These are phyloP conservation scores for Talpa occidentalis DNA, from an alignment of 2,113 vertebrate genomes.

Conservation along the genomic window DNA sequence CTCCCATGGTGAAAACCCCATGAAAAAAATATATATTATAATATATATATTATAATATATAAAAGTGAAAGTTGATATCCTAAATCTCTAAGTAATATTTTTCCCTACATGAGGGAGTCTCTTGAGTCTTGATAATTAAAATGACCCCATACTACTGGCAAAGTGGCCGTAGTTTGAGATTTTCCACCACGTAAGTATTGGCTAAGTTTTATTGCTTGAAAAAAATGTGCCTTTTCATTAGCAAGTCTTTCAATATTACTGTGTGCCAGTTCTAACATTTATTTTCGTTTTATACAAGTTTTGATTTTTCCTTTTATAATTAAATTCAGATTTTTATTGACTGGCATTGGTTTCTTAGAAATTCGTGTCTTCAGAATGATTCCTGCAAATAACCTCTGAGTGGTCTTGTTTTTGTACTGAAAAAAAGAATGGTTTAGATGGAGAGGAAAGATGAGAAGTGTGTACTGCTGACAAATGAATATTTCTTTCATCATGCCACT, in stretches of 20 bases:
- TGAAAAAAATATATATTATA: slow-evolving; percentile 57
- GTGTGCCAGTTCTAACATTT: slow-evolving; percentile 76
- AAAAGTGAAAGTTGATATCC: slow-evolving; percentile 71
- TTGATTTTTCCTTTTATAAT: slow-evolving; percentile 72
- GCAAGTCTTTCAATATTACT: slow-evolving; percentile 63
- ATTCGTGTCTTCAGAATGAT: slow-evolving; percentile 53
- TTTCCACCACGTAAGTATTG: slow-evolving; percentile 73
- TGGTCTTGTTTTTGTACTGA: slow-evolving; percentile 21
- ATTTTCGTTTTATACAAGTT: slow-evolving; percentile 73
- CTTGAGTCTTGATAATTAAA: slow-evolving; percentile 79
- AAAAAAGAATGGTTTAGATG: background rate
- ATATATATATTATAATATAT: too few relatives aligned
- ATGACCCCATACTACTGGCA: slow-evolving; percentile 67
- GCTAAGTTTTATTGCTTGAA: slow-evolving; percentile 73
- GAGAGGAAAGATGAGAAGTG: background rate
- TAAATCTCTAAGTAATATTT: slow-evolving; percentile 72
- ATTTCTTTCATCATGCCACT: background rate
- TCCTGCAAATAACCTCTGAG: slow-evolving; percentile 44
- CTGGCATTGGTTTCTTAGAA: slow-evolving; percentile 52
- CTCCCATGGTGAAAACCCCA: slow-evolving; percentile 48
- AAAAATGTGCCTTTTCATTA: slow-evolving; percentile 70
- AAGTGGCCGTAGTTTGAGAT: slow-evolving; percentile 59
- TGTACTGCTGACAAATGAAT: background rate
- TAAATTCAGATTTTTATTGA: slow-evolving; percentile 71
- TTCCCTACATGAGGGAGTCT: slow-evolving; percentile 63